Base-by-base conservation (phyloP, 2,113 vertebrate species). In the Lasiurus cinereus region DNA sequence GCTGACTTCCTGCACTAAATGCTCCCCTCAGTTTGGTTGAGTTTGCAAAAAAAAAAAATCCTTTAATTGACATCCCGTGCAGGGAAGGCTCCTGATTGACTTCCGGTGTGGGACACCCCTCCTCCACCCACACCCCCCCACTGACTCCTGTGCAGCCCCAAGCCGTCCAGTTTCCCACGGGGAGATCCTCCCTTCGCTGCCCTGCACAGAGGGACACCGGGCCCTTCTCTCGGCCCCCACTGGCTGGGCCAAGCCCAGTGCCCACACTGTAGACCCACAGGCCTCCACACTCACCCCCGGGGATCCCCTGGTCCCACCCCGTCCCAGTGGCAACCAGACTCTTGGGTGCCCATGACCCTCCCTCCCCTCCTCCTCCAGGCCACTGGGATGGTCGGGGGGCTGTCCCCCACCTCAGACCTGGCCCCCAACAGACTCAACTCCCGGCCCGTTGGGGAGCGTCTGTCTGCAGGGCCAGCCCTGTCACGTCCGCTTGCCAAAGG, bases 401-500 rank as follows among this genome's bases (percentile, higher is more conserved):
- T 2, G 12, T 59, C 80, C 69, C 86, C 56, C 48, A 33, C 73
- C 93, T 87, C 52, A 36, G 92, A 85, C 50, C 70, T 48, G 90
- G 77, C 87, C 88, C 87, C 88, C 64, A 5, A 7, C 2, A 74
- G 70, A 15, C 80, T 69, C 74, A 73, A 33, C 54, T 64, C 87
- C 66, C 70, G 54, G 83, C 83, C 90, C 6, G 16, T 18, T 13
- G 36, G 72, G 79, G 27, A 31, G 43, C 56, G 1, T 36, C 85
- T 79, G 90, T 39, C 86, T 91, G 69, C 39, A 39, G 39, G 39
- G 39, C 83, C 80, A 87, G 52, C 52, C 93, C 64, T 66, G 8
- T 76, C 76, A 78, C 56, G 48, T 83, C 77, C 76, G 95, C 79
- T 96, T 96, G 94, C 96, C 97, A 86, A 70, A 90, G 90, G 88